A percentile compares a stretch with the other conserved stretches of the same genome.
Evolutionary conservation across 1,140 invertebrate genomes (phyloP).

Genomic region (Stegodyphus mimosarum): DNA sequence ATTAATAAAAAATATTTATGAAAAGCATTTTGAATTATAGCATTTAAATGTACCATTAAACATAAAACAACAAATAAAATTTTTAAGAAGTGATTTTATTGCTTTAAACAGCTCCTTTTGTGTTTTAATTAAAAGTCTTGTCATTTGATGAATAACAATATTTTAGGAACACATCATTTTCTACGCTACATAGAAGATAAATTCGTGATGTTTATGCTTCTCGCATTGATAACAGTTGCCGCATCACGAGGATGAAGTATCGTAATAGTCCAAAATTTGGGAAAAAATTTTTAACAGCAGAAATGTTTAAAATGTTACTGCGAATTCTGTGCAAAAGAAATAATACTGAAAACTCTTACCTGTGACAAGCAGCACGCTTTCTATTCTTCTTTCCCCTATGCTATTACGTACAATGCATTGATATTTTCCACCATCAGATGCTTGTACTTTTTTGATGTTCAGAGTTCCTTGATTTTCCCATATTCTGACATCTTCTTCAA

Average conservation of each 20-base stretch:
- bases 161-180: too few species aligned
- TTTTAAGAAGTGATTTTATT: too few species aligned
- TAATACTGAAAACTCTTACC: constrained; percentile 67
- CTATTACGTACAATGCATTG: constrained; percentile 90
- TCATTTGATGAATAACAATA: too few species aligned
- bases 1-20: too few species aligned
- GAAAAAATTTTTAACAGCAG: neutral
- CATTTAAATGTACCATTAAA: too few species aligned
- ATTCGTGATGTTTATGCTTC: too few species aligned
- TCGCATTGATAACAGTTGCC: too few species aligned
- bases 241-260: neutral
- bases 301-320: neutral
- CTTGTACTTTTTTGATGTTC: constrained; percentile 55
- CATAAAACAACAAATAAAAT: too few species aligned
- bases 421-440: constrained; percentile 75
- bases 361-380: constrained; percentile 80
- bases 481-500: constrained; percentile 41
- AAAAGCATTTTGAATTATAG: too few species aligned
- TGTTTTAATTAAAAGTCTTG: too few species aligned
- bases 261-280: neutral
- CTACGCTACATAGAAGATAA: too few species aligned
- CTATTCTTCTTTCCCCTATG: constrained; percentile 83
- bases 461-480: constrained; percentile 59
- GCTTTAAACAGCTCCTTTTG: too few species aligned
- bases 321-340: neutral